Percentiles rank a stretch among this genome's conserved stretches.
Evolutionary conservation across 2,113 vertebrate genomes (phyloP).

Genomic region (Eleginops maclovinus): DNA sequence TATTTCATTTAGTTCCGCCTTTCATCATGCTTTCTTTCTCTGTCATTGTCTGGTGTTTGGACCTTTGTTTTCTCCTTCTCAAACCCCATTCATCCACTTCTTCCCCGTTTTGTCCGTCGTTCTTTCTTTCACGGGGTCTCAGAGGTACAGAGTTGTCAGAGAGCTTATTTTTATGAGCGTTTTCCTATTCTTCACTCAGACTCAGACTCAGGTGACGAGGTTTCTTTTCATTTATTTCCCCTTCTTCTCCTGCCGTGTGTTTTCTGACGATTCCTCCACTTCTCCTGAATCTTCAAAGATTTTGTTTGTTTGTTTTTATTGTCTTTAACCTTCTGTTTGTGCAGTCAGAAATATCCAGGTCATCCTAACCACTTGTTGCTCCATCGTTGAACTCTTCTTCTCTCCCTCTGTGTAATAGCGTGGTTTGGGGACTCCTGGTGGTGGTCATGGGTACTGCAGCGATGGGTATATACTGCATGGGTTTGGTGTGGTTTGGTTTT

Average conservation of each 20-base stretch:
- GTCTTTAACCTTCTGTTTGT: slow-evolving; percentile 33
- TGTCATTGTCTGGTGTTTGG: slow-evolving; percentile 64
- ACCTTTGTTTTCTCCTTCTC: slow-evolving; percentile 70
- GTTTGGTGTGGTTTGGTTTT: slow-evolving; percentile 77
- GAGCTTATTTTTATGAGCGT: slow-evolving; percentile 94
- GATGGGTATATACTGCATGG: slow-evolving; percentile 88
- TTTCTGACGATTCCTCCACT: too few species aligned
- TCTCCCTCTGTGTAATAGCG: slow-evolving; percentile 85
- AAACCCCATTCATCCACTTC: slow-evolving; percentile 43
- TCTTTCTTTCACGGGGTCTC: slow-evolving; percentile 70
- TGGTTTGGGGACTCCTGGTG: slow-evolving; percentile 85
- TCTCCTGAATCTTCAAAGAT: slow-evolving; percentile 18
- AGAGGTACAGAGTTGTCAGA: slow-evolving; percentile 94
- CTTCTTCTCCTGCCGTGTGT: slow-evolving; percentile 13
- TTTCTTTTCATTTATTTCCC: slow-evolving; percentile 54
- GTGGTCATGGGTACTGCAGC: slow-evolving; percentile 85
- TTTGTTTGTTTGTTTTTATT: slow-evolving; percentile 20
- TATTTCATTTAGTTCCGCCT: slow-evolving; percentile 20
- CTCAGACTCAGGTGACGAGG: slow-evolving; percentile 91
- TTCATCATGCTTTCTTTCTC: slow-evolving; percentile 65
- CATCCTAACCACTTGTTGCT: slow-evolving; percentile 47
- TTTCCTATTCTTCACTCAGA: slow-evolving; percentile 86
- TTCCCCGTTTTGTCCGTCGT: slow-evolving; percentile 61
- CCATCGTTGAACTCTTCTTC: slow-evolving; percentile 78
- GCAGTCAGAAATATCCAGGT: slow-evolving; percentile 29